Conservation (phyloP, 2,797 vertebrate species). For the Cephalopachus bancanus region DNA sequence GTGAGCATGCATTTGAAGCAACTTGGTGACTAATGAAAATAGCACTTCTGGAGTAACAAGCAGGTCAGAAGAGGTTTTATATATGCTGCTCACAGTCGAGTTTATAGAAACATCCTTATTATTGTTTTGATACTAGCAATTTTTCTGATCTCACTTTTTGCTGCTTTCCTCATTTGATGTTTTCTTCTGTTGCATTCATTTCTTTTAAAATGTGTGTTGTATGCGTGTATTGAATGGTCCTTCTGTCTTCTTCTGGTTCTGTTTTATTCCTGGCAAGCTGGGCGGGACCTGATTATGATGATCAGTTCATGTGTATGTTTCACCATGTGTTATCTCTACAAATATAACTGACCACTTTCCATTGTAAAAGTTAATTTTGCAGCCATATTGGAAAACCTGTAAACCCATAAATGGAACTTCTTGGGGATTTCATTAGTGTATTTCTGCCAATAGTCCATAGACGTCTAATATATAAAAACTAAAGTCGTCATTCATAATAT, state of each 20-base stretch:
- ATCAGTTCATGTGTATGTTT: slow-evolving; percentile 51
- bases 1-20: slow-evolving; percentile 61
- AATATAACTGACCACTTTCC: slow-evolving; percentile 69
- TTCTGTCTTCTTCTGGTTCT: slow-evolving; percentile 53
- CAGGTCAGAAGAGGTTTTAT: slow-evolving; percentile 46
- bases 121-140: slow-evolving; percentile 1
- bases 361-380: slow-evolving; percentile 64
- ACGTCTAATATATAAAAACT: slow-evolving; percentile 85
- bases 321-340: slow-evolving; percentile 67
- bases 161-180: slow-evolving; percentile 26
- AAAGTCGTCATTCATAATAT: slow-evolving; percentile 72
- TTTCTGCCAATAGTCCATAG: slow-evolving; percentile 82
- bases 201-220: neutral
- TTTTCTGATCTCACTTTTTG: slow-evolving; percentile 28
- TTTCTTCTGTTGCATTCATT: slow-evolving; percentile 58
- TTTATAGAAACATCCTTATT: slow-evolving; percentile 4
- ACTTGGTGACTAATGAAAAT: slow-evolving; percentile 68
- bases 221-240: neutral
- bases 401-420: slow-evolving; percentile 73
- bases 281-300: slow-evolving; percentile 64
- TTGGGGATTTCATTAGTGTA: slow-evolving; percentile 79
- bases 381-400: slow-evolving; percentile 58
- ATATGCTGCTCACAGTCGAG: neutral
- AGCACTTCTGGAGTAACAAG: neutral
- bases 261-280: slow-evolving; percentile 71